These are phyloP conservation scores for Clunio marinus DNA, from an alignment of 2,888 invertebrate genomes.

Conservation along the genomic window DNA sequence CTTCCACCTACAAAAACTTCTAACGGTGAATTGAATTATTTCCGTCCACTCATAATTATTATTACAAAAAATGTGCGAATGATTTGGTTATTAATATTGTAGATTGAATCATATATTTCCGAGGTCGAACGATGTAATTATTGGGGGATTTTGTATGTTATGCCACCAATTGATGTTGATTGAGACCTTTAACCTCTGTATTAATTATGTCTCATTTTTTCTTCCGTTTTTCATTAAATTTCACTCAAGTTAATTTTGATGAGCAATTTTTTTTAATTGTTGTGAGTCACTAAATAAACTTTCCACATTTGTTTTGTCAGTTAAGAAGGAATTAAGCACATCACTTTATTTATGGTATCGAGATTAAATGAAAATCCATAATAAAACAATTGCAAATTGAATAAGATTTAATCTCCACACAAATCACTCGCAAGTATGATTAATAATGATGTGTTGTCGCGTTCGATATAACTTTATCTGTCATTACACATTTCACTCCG, in stretches of 20 bases:
- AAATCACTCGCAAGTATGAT: too few relatives aligned
- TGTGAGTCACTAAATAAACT: neutral
- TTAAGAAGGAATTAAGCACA: neutral
- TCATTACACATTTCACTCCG: neutral
- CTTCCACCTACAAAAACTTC: too few relatives aligned
- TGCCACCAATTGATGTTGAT: neutral
- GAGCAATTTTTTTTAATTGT: too few relatives aligned
- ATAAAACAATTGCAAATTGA: too few relatives aligned
- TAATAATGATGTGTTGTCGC: too few relatives aligned
- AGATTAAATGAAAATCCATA: too few relatives aligned
- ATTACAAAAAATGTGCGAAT: conserved; percentile 4
- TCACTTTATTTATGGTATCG: too few relatives aligned
- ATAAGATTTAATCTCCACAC: too few relatives aligned
- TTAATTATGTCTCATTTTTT: neutral
- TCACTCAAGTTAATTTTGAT: neutral
- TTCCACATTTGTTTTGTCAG: too few relatives aligned
- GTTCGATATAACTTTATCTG: too few relatives aligned
- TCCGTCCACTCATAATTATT: conserved; percentile 5
- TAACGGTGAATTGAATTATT: neutral
- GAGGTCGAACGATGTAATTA: neutral
- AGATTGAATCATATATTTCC: neutral
- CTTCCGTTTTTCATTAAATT: neutral
- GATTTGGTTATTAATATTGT: neutral
- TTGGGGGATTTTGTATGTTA: neutral
- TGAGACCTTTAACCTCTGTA: too few relatives aligned